Evolutionary conservation across 2,888 invertebrate genomes (phyloP).

Genomic region (Amiota mariae): DNA sequence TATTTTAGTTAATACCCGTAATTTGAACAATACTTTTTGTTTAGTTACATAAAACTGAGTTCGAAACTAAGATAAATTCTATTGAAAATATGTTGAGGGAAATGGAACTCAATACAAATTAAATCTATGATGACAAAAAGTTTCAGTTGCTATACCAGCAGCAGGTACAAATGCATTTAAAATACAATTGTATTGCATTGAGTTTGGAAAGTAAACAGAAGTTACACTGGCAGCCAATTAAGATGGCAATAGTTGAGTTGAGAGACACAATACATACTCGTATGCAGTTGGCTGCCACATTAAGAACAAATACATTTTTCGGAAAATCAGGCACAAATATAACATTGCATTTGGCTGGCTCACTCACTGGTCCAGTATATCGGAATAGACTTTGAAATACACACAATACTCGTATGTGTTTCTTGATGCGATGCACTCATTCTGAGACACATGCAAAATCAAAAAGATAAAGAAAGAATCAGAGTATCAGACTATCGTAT

Average conservation of each 20-base stretch:
- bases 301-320: not conserved
- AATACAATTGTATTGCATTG: not conserved
- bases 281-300: not conserved
- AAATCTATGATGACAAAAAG: not conserved
- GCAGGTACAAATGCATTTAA: not conserved
- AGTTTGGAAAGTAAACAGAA: slow-evolving; percentile 6
- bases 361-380: not conserved
- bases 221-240: slow-evolving; percentile 14
- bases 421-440: slow-evolving; percentile 1
- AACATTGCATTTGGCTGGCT: too few relatives aligned
- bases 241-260: not conserved
- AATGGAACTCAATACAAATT: too few relatives aligned
- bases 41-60: too few relatives aligned
- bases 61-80: too few relatives aligned
- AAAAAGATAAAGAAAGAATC: not conserved
- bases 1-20: too few relatives aligned
- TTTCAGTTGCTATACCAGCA: not conserved
- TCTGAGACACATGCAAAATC: not conserved
- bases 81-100: too few relatives aligned
- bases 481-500: not conserved
- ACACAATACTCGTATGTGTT: not conserved
- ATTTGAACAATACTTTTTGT: too few relatives aligned
- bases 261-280: not conserved
- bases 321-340: not conserved
- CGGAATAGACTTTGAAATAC: not conserved